Base-by-base conservation (phyloP, 1,140 invertebrate genomes). In the Penaeus japonicus region DNA sequence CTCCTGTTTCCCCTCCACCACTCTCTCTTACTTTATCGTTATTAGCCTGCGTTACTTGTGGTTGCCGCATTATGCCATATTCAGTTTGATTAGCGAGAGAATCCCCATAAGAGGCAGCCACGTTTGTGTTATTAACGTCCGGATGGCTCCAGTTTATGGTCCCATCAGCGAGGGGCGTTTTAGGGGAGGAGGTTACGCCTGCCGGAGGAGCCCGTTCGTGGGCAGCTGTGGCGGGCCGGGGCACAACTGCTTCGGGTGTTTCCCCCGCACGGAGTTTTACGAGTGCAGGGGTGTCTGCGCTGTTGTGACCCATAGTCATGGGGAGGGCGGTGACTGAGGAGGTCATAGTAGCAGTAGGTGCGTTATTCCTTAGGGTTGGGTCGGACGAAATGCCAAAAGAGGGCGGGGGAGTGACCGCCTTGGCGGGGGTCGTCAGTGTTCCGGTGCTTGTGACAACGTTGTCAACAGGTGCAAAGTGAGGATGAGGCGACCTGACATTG, bases 61-160 rank as follows among this genome's bases (percentile, higher is more conserved):
- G 77, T 57, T 87, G 47, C 77, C 55, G 75, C 57, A 79, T 84
- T 73, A 86, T 32, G 30, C 24, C 54, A 35, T 86, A 80, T 78
- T 88, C 80, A 75, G 57, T 83, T 57, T 88, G 86, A 84, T 87
- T 87, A 87, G 65, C 80, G 53, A 39, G 57, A 57, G 65, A 77
- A 47, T 73, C 80, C 65, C 62, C 39, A 70, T n/a, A 53, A 84
- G 80, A 77, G 80, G 24, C 54, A 20, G 54, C 32, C 35, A 88
- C 24, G 80, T 59, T 75, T 73, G 80, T 83, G 65, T 88, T 88
- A 83, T 88, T 83, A 82, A 54, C 65, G 7, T 27, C 84, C 75
- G 62, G n/a, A 65, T 30, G 84, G 55, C 57, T 18, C 5, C 27
- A 75, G 24, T 75, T 83, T 83, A 83, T 54, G n/a, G 65, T 24